Percentiles rank a stretch among this genome's conserved stretches.
Evolutionary conservation across 2,888 invertebrate species (phyloP).

Genomic region (Synanthedon vespiformis): DNA sequence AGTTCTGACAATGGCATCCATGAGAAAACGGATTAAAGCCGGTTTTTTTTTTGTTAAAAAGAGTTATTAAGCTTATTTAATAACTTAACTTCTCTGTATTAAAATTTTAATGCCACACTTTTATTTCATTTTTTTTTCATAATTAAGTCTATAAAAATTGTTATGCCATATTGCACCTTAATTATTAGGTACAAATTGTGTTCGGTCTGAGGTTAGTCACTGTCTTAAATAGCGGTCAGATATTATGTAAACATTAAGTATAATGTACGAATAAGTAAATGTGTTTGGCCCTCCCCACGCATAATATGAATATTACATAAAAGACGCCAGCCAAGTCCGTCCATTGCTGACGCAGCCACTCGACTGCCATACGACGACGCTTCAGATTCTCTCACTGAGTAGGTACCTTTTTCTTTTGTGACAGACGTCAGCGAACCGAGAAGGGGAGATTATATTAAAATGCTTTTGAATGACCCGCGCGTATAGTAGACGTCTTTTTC

Average conservation of each 20-base stretch:
- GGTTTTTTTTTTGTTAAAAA: no score
- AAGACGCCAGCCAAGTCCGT: slow-evolving; percentile 42
- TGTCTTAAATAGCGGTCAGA: background rate
- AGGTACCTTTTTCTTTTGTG: slow-evolving; percentile 33
- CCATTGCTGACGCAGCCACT: slow-evolving; percentile 48
- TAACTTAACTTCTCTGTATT: no score
- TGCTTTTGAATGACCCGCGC: slow-evolving; percentile 34
- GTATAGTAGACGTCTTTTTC: slow-evolving; percentile 5
- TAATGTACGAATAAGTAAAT: slow-evolving; percentile 19
- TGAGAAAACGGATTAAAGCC: no score
- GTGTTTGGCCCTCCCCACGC: slow-evolving; percentile 32
- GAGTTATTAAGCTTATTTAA: no score
- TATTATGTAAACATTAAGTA: slow-evolving; percentile 30
- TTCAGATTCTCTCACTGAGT: slow-evolving; percentile 9
- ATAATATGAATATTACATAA: slow-evolving; percentile 46
- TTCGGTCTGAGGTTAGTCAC: no score
- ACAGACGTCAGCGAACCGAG: slow-evolving; percentile 35
- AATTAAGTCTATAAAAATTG: no score
- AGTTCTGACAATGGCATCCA: no score
- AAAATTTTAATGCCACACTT: no score
- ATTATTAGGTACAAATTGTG: no score
- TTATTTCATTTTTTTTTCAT: no score
- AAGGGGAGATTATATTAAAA: slow-evolving; percentile 36
- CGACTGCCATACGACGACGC: slow-evolving; percentile 19
- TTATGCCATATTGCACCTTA: no score